Base-by-base conservation (phyloP, 2,797 vertebrate genomes). In the Hoplostethus atlanticus region DNA sequence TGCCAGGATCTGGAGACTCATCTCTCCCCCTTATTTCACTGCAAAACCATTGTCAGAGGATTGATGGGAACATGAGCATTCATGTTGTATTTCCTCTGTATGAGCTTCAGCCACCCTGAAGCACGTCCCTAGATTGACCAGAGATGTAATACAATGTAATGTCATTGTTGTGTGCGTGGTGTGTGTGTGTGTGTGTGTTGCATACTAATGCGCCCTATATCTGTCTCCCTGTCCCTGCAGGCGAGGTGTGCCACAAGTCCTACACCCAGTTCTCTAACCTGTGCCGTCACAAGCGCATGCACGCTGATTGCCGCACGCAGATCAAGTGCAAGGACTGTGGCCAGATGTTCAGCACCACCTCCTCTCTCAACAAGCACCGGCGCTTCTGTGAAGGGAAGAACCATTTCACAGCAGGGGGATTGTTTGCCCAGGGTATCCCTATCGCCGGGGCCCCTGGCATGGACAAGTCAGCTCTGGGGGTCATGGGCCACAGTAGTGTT, bases 321-420 rank as follows among this genome's bases (percentile, higher is more conserved):
- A 99, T 99, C 94, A 99, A 99, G 94, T 99, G 98, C 95, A 99
- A 99, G 94, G 98, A 99, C 96, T 99, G 98, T 84, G 98, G 98
- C 87, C 98, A 99, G 95, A 99, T 99, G 97, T 99, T 99, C 96
- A 99, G 98, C 95, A 99, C 98, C 94, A 99, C 98, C 76, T 99
- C 98, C 75, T 99, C 98, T 85, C 97, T 99, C 93, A 99, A 99
- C 96, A 99, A 99, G 94, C 98, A 99, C 92, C 97, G 98, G 85
- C 97, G 98, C 91, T 99, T 99, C 96, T 99, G 98, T 90, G 98
- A 99, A 93, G 98, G 98, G 84, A 99, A 99, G 93, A 99, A 99
- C 92, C 97, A 99, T 96, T 99, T 99, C 94, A 95, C 97, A 81
- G 95, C 94, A 28, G 98, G 98, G 92, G 98, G 98, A 80, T 94